These are phyloP conservation scores for Halocynthia aurantium DNA, from an alignment of 23 tunicate genomes.

Conservation along the genomic window DNA sequence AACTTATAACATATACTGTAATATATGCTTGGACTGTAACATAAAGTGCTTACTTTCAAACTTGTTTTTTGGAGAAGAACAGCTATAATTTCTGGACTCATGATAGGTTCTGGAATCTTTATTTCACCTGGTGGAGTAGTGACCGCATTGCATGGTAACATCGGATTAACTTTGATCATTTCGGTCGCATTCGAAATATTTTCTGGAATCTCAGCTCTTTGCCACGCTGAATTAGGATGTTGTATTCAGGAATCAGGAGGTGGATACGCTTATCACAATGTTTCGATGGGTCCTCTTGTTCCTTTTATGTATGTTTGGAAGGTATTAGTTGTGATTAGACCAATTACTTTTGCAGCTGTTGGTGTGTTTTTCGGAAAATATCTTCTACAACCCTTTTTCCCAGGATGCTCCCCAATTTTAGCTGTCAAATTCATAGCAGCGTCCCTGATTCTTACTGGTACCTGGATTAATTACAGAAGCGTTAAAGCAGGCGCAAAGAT, in stretches of 20 bases:
- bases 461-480: constrained; percentile 26
- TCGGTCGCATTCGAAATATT: constrained; percentile 23
- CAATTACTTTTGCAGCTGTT: no score
- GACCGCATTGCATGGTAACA: constrained; percentile 30
- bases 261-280: constrained; percentile 19
- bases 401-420: constrained; percentile 16
- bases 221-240: no score
- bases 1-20: no score
- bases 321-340: no score
- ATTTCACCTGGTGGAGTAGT: constrained; percentile 38
- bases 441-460: neutral
- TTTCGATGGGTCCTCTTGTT: constrained; percentile 20
- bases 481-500: constrained; percentile 16
- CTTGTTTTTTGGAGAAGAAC: no score
- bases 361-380: constrained; percentile 25
- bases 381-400: constrained; percentile 14
- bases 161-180: constrained; percentile 28
- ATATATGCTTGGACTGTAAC: no score
- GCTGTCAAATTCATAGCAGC: constrained; percentile 27
- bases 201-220: no score
- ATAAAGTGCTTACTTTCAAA: no score
- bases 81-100: neutral
- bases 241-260: neutral
- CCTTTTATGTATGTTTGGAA: constrained; percentile 16
- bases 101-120: constrained; percentile 28